phyloP scores from a whole-genome alignment of 64 coral and sea anemone species.

The Porites lutea region DNA sequence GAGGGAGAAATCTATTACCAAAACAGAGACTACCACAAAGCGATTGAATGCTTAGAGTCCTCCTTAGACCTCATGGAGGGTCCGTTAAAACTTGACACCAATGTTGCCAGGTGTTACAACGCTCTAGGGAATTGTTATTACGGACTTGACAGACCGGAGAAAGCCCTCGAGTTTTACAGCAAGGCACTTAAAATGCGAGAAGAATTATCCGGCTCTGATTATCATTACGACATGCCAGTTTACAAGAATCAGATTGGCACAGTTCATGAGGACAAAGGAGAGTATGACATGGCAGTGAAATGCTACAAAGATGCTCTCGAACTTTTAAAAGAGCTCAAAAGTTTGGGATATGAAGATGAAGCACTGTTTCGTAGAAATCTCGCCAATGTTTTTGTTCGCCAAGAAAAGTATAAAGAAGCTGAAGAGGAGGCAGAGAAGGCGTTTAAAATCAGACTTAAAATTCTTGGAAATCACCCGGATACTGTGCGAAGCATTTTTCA shows the following conservation, averaged over 20 bases:
- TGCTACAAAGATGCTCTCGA: constrained; percentile 51
- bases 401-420: constrained; percentile 19
- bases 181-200: constrained; percentile 33
- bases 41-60: background rate
- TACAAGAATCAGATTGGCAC: constrained; percentile 33
- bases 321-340: constrained; percentile 19
- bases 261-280: background rate
- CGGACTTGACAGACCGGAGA: background rate
- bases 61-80: constrained; percentile 1
- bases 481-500: constrained; percentile 61
- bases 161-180: constrained; percentile 5
- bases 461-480: constrained; percentile 20
- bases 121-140: constrained; percentile 54
- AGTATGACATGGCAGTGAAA: background rate
- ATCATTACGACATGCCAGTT: constrained; percentile 29
- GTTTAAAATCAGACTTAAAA: background rate
- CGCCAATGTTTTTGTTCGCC: constrained; percentile 1
- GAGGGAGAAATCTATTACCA: constrained; percentile 10
- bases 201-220: background rate
- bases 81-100: background rate
- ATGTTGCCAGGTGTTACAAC: constrained; percentile 38
- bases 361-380: constrained; percentile 44
- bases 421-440: constrained; percentile 19
- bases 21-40: background rate
- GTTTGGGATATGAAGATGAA: background rate